These are phyloP conservation scores for Myiagra hebetior DNA, from an alignment of 2,113 vertebrate genomes.

Conservation along the genomic window DNA sequence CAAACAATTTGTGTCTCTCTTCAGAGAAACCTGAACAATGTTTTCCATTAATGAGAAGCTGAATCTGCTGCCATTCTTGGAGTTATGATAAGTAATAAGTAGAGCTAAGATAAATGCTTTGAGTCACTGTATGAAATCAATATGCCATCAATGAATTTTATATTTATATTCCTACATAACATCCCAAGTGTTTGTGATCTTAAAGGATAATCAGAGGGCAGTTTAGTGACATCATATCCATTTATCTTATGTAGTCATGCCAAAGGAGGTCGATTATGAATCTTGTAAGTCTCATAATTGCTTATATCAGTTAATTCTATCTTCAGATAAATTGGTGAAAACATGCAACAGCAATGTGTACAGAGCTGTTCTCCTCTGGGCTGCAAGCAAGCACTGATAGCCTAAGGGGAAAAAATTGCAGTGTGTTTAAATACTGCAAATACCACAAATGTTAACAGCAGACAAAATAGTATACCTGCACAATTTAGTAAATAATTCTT, in stretches of 20 bases:
- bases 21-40: neutral
- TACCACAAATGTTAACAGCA: neutral
- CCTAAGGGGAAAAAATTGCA: neutral
- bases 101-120: neutral
- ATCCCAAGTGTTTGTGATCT: neutral
- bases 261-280: neutral
- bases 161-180: neutral
- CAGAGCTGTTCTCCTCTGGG: neutral
- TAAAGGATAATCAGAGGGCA: slow-evolving; percentile 5
- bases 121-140: slow-evolving; percentile 25
- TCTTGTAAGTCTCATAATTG: neutral
- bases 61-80: neutral
- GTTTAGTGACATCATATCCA: neutral
- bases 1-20: slow-evolving; percentile 18
- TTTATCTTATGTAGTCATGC: neutral
- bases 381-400: neutral
- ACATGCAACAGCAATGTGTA: neutral
- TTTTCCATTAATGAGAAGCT: neutral
- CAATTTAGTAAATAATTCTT: neutral
- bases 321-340: neutral
- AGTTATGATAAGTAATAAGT: neutral
- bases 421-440: neutral
- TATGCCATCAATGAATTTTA: slow-evolving; percentile 2
- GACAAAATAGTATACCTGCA: neutral
- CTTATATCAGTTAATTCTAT: neutral